Base-by-base conservation (phyloP, 2,888 invertebrate species). In the Nephrocerus scutellatus region DNA sequence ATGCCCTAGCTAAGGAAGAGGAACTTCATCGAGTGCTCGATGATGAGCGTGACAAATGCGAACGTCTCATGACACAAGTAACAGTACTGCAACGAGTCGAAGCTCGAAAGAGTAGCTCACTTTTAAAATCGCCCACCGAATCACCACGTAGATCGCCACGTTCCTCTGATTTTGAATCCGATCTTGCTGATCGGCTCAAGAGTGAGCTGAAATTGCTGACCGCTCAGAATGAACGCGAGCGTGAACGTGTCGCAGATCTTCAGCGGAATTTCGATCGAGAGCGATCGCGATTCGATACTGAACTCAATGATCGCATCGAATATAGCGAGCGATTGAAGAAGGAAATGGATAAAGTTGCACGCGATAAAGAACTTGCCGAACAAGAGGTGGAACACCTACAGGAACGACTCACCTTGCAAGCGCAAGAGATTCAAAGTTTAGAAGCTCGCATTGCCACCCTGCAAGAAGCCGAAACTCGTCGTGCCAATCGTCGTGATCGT, bases 1-100 rank as follows among this genome's bases (percentile, higher is more conserved):
- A 73, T 1, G 75, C 79, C 1, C 67, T 83, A 57, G 74, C 76
- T 28, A 74, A 75, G 2, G 82, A 84, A 53, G 70, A 75, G 24
- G 76, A 79, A 48, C 62, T 81, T 22, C 77, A 79, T 49, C 74
- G 74, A 33, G 63, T 76, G 6, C 64, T 82, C 26, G 74, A 76
- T 29, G 62, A 69, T 19, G 72, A 77, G 48, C 65, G 72, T 3
- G 70, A 73, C 15, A 71, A 75, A 3, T 63, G 69, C 15, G 70
- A 75, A 36, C 63, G 67, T 40, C 54, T 75, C 2, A 66, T 72
- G 39, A 68, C 68, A 0, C 72, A 72, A 31, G 46, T 69, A 0
- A 60, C 66, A 0, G 54, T 63, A 3, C 41, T 67, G 34, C 69
- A 69, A 39, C 50, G 67, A 6, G 59, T 61, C 2, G 67, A 67